These are phyloP conservation scores for Thalassarche chlororhynchos DNA, from an alignment of 2,113 vertebrate genomes.

Conservation along the genomic window DNA sequence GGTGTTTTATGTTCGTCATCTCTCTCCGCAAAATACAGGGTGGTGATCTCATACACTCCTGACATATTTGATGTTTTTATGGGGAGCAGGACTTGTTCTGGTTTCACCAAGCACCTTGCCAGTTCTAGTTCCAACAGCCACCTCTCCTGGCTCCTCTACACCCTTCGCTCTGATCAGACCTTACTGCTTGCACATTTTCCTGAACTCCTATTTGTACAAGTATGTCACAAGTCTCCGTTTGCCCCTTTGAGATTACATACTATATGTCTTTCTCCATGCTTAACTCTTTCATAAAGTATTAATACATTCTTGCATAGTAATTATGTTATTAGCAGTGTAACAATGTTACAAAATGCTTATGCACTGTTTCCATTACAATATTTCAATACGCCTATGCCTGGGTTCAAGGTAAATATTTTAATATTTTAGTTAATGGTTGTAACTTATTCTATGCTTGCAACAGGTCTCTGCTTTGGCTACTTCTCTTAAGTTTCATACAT, in stretches of 20 bases:
- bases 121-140: neutral
- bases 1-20: neutral
- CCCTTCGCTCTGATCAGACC: neutral
- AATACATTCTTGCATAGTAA: neutral
- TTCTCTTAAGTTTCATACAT: neutral
- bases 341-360: neutral
- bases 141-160: neutral
- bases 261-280: neutral
- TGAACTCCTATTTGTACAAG: neutral
- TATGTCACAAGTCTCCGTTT: neutral
- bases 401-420: neutral
- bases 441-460: neutral
- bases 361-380: neutral
- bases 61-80: neutral
- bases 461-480: neutral
- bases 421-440: neutral
- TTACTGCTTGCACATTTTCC: neutral
- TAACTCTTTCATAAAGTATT: neutral
- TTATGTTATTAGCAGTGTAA: neutral
- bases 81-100: neutral
- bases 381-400: neutral
- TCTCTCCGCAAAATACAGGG: neutral
- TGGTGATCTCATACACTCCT: neutral
- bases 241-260: neutral
- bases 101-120: neutral